Base-by-base conservation (phyloP, 2,888 invertebrate genomes). In the Aleiodes alternator region DNA sequence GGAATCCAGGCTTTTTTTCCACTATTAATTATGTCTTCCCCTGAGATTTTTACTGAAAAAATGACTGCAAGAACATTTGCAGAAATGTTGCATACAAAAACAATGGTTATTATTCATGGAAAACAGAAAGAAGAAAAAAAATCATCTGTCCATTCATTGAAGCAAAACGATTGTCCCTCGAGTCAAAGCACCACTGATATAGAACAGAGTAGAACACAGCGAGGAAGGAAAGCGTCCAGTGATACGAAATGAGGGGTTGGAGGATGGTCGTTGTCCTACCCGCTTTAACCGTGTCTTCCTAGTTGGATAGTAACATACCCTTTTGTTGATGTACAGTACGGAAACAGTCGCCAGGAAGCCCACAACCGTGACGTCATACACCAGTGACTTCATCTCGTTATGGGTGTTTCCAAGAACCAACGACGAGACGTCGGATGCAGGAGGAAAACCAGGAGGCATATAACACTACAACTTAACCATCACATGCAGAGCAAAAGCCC, bases 311-410 rank as follows among this genome's bases (percentile, higher is more conserved):
- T 51, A 51, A 53, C 68, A 68, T 68, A 68, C 80, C 84, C 84
- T 68, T 84, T 85, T 85, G 87, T 86, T 82, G 86, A 83, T 81
- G 81, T 76, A 76, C 77, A 79, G 77, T 81, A 83, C 83, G 84
- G 84, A 85, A 84, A 86, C 83, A 84, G 85, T 85, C 82, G 83
- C 85, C 86, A 85, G 87, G 87, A 87, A 87, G 85, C 84, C 86
- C 85, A 85, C 83, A 78, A 86, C 90, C 90, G 90, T 90, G 90
- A 91, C 91, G 91, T 90, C 90, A 89, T 90, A 90, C 90, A 85
- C 90, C 90, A 90, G 88, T 90, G 90, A 90, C 89, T 90, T 90
- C 90, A 89, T 89, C 90, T 89, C 87, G 87, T 89, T 87, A 87
- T 82, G 85, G 83, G 59, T 69, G 75, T 78, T 75, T 78, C 71